These are phyloP conservation scores for Ceramica pisi DNA, from an alignment of 2,888 invertebrate species.

Conservation along the genomic window DNA sequence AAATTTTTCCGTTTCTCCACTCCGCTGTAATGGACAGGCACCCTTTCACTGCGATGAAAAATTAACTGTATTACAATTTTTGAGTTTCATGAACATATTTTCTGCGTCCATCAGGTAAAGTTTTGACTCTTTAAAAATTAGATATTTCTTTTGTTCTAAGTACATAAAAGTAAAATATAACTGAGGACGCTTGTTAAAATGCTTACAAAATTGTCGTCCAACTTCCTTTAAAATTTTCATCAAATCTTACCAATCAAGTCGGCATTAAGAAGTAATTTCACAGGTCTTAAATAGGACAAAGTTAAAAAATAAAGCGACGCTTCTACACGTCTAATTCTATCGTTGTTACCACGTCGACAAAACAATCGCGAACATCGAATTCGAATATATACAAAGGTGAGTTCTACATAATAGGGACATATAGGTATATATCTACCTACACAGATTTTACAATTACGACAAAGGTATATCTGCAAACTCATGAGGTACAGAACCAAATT, in stretches of 20 bases:
- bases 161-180: conserved; percentile 9
- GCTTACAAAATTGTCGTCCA: conserved; percentile 31
- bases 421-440: conserved; percentile 3
- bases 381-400: conserved; percentile 15
- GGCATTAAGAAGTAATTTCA: conserved; percentile 68
- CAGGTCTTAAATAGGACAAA: conserved; percentile 58
- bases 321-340: conserved; percentile 12
- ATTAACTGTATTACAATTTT: not conserved
- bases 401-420: not conserved
- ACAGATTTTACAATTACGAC: conserved; percentile 49
- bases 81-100: not conserved
- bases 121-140: not conserved
- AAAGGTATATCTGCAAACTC: conserved; percentile 36
- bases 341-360: conserved; percentile 15
- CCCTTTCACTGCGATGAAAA: too few species aligned
- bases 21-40: too few species aligned
- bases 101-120: too few species aligned
- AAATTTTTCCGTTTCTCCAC: too few species aligned
- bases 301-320: conserved; percentile 34
- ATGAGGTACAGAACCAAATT: conserved; percentile 54
- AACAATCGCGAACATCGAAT: conserved; percentile 34
- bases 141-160: not conserved
- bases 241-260: conserved; percentile 67
- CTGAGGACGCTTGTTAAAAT: not conserved
- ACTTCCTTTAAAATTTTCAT: conserved; percentile 50